Evolutionary conservation across 2,888 invertebrate genomes (phyloP), one percentile per base, ranked within the genome.

Genomic region (Rotaria magnacalcarata): DNA sequence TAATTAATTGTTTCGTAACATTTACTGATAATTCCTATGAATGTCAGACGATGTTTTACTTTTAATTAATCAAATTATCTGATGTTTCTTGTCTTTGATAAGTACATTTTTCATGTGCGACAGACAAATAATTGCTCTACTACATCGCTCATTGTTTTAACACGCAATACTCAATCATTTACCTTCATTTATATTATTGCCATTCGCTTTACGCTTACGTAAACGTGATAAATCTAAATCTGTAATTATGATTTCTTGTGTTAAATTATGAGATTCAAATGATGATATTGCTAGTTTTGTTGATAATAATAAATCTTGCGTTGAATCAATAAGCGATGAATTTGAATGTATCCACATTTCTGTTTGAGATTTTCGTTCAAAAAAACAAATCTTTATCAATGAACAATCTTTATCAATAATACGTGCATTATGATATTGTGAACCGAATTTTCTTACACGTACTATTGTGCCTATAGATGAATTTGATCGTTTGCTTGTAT

Each of bases 361-460:
- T n/a, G n/a, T 47, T 47, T 80, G 80, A 43, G 80, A 80, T 80
- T 80, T 80, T n/a, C 80, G 43, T 47, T 80, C 80, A 47, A 24
- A 80, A 47, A 80, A 80, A n/a, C 47, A 47, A 11, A 80, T 47
- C 47, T 80, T 80, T 47, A 80, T 43, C 3, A 80, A 1, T 43
- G 80, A 80, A 80, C 47, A 80, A 80, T 80, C 80, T 80, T 80
- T 80, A 3, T 80, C 80, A 47, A 47, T 80, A 14, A 80, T 80
- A 24, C 80, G 43, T 47, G 47, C 80, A 80, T 80, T 80, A 47
- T 80, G 80, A 80, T 80, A 80, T 34, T 34, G 67, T 11, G 21
- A 24, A 47, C 47, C 80, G 11, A 47, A 43, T n/a, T 80, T 43
- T 47, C 14, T 41, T 4, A 80, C 80, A 10, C 80, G 80, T 47